Percentiles rank a stretch among this genome's conserved stretches.
These are phyloP conservation scores for Brachionus manjavacas DNA, from an alignment of 1,140 invertebrate species.

Conservation along the genomic window DNA sequence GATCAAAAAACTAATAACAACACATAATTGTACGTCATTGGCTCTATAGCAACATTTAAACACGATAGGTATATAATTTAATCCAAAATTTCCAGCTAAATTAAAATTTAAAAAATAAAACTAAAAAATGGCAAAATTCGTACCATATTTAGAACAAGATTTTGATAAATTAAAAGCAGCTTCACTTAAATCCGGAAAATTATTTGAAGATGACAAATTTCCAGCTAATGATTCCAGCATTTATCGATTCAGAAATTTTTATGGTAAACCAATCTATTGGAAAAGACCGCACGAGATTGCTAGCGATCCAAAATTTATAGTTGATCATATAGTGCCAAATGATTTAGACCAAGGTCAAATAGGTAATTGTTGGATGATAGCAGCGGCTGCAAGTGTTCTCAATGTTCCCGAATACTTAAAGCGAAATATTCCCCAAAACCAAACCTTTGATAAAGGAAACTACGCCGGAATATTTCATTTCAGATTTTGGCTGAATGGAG, in stretches of 20 bases:
- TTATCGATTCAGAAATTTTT: not conserved
- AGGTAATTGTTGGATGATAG: conserved; percentile 41
- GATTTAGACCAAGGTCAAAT: conserved; percentile 37
- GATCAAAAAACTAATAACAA: not conserved
- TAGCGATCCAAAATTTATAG: conserved; percentile 27
- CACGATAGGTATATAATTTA: not conserved
- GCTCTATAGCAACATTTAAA: conserved; percentile 32
- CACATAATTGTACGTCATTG: not conserved
- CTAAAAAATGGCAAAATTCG: not conserved
- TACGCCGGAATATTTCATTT: conserved; percentile 54
- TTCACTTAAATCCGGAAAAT: conserved; percentile 13
- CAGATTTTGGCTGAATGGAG: conserved; percentile 59
- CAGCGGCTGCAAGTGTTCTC: not conserved
- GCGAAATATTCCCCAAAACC: conserved; percentile 15
- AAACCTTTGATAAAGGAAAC: conserved; percentile 32
- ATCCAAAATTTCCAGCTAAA: not conserved
- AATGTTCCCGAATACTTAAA: not conserved
- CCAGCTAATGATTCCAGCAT: conserved; percentile 32
- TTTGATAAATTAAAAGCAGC: not conserved
- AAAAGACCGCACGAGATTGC: conserved; percentile 25
- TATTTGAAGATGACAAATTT: conserved; percentile 43
- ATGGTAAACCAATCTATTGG: not conserved
- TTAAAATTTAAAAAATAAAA: not conserved
- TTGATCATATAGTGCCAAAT: conserved; percentile 14
- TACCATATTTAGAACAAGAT: conserved; percentile 26